phyloP scores from a whole-genome alignment of 2,113 vertebrate species.

The Plotosus lineatus region DNA sequence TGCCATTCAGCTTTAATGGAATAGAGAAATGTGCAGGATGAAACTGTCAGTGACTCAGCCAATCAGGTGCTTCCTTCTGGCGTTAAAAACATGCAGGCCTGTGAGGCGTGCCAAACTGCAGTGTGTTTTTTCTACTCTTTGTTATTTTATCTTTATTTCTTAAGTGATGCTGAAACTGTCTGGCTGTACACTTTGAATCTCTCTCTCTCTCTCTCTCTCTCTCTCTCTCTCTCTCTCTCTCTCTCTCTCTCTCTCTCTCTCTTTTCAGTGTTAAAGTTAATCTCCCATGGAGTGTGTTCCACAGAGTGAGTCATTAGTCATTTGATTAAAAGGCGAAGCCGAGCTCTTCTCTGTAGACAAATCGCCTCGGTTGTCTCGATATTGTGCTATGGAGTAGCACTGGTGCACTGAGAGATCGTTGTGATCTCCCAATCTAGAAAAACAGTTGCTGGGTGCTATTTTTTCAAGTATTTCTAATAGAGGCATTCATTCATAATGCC shows the following conservation, averaged over 20 bases:
- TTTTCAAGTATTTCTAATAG: background rate
- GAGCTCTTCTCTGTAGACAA: slow-evolving; percentile 44
- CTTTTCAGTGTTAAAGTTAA: slow-evolving; percentile 33
- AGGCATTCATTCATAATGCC: background rate
- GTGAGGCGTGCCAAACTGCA: slow-evolving; percentile 25
- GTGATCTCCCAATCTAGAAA: slow-evolving; percentile 4
- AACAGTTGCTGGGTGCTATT: background rate
- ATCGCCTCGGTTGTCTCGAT: slow-evolving; percentile 20
- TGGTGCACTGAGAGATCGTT: background rate
- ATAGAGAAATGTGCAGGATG: slow-evolving; percentile 34
- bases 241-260: slow-evolving; percentile 19
- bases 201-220: background rate
- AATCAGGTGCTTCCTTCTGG: slow-evolving; percentile 9
- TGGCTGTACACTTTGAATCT: background rate
- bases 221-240: background rate
- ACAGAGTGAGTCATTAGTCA: slow-evolving; percentile 50
- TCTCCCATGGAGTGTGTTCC: slow-evolving; percentile 41
- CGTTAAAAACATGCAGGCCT: slow-evolving; percentile 25
- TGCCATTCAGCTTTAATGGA: slow-evolving; percentile 36
- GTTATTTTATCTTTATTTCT: slow-evolving; percentile 31
- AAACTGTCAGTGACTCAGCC: slow-evolving; percentile 32
- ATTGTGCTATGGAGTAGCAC: slow-evolving; percentile 18
- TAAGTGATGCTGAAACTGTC: slow-evolving; percentile 40
- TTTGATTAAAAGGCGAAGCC: slow-evolving; percentile 50
- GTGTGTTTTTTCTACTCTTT: slow-evolving; percentile 29